These are phyloP conservation scores for Caenorhabditis imperialis DNA, from an alignment of 2,888 invertebrate genomes.

Conservation along the genomic window DNA sequence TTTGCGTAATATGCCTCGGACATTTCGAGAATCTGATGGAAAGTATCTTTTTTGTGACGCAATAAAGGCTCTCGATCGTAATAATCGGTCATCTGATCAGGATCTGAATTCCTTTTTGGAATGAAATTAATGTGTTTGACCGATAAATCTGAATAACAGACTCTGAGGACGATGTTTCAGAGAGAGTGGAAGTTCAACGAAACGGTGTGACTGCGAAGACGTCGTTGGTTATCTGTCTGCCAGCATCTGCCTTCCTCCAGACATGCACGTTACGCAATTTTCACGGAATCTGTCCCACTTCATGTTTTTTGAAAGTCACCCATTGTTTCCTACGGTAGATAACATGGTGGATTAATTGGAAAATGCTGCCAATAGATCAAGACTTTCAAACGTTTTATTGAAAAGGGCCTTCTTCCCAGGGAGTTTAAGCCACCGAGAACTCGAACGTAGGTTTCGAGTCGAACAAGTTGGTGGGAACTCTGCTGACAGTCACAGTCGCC, in stretches of 20 bases:
- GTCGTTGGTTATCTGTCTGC: constrained; percentile 20
- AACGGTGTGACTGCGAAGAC: neutral
- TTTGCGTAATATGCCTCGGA: constrained; percentile 3
- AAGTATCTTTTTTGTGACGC: too few relatives aligned
- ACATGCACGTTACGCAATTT: neutral
- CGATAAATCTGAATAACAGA: constrained; percentile 24
- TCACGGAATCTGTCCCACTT: neutral
- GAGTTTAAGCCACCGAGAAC: too few relatives aligned
- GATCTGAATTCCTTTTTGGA: constrained; percentile 21
- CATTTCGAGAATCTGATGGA: neutral
- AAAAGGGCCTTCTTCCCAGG: too few relatives aligned
- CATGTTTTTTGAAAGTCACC: neutral
- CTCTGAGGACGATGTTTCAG: neutral
- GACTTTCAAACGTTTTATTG: too few relatives aligned
- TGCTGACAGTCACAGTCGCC: constrained; percentile 41
- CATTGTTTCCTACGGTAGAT: too few relatives aligned
- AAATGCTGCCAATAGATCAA: too few relatives aligned
- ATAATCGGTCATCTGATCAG: constrained; percentile 41
- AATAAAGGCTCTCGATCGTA: constrained; percentile 36
- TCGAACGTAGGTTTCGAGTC: constrained; percentile 51
- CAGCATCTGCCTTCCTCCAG: constrained; percentile 11
- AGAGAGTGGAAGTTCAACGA: neutral
- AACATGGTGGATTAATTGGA: too few relatives aligned
- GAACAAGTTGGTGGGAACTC: constrained; percentile 39
- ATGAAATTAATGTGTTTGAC: constrained; percentile 32